Base-by-base conservation (phyloP, 2,113 vertebrate genomes). In the Vicugna pacos region DNA sequence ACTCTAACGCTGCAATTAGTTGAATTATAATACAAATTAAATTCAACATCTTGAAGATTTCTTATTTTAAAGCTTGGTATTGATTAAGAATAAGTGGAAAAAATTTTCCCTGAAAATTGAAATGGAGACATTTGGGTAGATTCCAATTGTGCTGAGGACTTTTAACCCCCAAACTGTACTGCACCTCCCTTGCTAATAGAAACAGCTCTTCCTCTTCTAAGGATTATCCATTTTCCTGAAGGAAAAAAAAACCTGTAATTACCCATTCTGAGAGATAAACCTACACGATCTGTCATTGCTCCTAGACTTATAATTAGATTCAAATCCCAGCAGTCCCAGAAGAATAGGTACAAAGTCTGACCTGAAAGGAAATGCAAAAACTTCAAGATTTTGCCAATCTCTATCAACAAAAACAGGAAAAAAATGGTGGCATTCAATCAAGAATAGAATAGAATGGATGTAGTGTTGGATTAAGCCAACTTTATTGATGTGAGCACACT, bases 21-120 rank as follows among this genome's bases (percentile, higher is more conserved):
- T 94, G 86, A 89, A 82, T 65, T 35, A 83, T 46, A 89, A 89
- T 83, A 54, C 46, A 77, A 56, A 67, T 16, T 82, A 65, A 64
- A 89, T 72, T 79, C 56, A 73, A 72, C 75, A 56, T 13, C 48
- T 89, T 64, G 12, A 82, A 54, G 42, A 46, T 46, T 46, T n/a
- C 14, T 67, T 28, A 42, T 42, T 26, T 46, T 46, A 48, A 75
- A 75, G 50, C 28, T n/a, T 2, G 46, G 22, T 65, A 70, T 24
- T 32, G 30, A 30, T n/a, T 81, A 10, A 35, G 20, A 89, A 73
- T 14, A 11, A 65, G 14, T 14, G 13, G 14, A 2, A 65, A 42
- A 42, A 42, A 42, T 42, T 4, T 42, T 42, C 16, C 3, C 16
- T n/a, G 10, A 94, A 75, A 56, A 94, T 3, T 65, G 38, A 73